Evolutionary conservation across 2,888 invertebrate species (phyloP).

Genomic region (Incurvaria masculella): DNA sequence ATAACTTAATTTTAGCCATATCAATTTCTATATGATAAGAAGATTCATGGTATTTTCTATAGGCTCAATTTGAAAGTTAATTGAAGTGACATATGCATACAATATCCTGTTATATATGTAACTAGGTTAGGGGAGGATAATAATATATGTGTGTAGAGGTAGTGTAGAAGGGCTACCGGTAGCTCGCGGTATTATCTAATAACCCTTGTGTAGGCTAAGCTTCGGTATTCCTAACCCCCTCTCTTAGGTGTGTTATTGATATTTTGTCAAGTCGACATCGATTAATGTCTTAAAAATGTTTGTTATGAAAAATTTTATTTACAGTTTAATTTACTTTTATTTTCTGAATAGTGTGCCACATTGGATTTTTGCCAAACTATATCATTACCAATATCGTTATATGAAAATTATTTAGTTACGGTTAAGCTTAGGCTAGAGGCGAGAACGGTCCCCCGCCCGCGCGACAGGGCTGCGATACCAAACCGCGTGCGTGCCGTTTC

Average conservation of each 20-base stretch:
- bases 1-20: conserved; percentile 60
- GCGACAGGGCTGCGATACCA: not conserved
- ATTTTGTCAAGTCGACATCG: conserved; percentile 55
- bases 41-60: conserved; percentile 59
- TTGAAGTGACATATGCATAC: conserved; percentile 58
- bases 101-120: conserved; percentile 58
- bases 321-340: conserved; percentile 54
- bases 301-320: conserved; percentile 53
- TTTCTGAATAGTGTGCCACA: conserved; percentile 58
- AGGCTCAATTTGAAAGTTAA: conserved; percentile 58
- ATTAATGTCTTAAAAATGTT: conserved; percentile 50
- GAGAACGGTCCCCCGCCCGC: not conserved
- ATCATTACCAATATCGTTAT: conserved; percentile 44
- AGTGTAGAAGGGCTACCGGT: not conserved
- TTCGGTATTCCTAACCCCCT: not conserved
- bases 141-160: not conserved
- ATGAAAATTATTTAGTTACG: not conserved
- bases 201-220: conserved; percentile 9
- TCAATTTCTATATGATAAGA: conserved; percentile 57
- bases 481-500: not conserved
- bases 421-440: not conserved
- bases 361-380: conserved; percentile 58
- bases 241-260: conserved; percentile 46
- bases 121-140: conserved; percentile 21
- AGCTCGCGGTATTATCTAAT: conserved; percentile 48